These are phyloP conservation scores for Balaenoptera acutorostrata DNA, from an alignment of 2,113 vertebrate species.

Conservation along the genomic window DNA sequence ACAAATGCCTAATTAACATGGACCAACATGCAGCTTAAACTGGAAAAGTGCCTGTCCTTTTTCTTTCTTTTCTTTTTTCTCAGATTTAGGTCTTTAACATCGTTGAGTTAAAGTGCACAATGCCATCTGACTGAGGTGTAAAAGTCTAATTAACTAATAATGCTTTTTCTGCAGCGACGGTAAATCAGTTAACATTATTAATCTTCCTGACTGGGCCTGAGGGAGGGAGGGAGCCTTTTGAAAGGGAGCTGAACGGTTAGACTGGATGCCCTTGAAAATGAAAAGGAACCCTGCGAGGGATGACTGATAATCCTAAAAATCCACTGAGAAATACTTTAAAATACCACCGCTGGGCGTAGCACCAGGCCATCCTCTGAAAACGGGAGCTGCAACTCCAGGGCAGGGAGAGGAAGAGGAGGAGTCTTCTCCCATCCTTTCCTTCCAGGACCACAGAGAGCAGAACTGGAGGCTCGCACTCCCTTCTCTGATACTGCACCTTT, in stretches of 20 bases:
- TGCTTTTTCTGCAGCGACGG: slow-evolving; percentile 29
- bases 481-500: background rate
- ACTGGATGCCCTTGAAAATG: slow-evolving; percentile 35
- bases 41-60: slow-evolving; percentile 61
- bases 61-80: background rate
- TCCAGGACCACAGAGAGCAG: background rate
- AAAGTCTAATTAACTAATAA: slow-evolving; percentile 58
- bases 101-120: slow-evolving; percentile 23
- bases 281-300: slow-evolving; percentile 27
- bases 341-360: background rate
- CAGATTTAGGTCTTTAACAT: slow-evolving; percentile 38
- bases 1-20: slow-evolving; percentile 49
- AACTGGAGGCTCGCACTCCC: background rate
- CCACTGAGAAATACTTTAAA: background rate
- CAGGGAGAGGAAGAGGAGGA: slow-evolving; percentile 52
- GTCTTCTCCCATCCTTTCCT: background rate
- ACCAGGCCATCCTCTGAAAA: background rate
- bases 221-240: background rate
- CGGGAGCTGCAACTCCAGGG: background rate
- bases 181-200: slow-evolving; percentile 53
- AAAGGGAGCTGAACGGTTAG: slow-evolving; percentile 1
- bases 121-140: slow-evolving; percentile 28
- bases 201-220: background rate
- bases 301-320: slow-evolving; percentile 35
- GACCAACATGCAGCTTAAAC: slow-evolving; percentile 53